Evolutionary conservation across 1,140 invertebrate genomes (phyloP).

Genomic region (Lutraria rhynchaena): DNA sequence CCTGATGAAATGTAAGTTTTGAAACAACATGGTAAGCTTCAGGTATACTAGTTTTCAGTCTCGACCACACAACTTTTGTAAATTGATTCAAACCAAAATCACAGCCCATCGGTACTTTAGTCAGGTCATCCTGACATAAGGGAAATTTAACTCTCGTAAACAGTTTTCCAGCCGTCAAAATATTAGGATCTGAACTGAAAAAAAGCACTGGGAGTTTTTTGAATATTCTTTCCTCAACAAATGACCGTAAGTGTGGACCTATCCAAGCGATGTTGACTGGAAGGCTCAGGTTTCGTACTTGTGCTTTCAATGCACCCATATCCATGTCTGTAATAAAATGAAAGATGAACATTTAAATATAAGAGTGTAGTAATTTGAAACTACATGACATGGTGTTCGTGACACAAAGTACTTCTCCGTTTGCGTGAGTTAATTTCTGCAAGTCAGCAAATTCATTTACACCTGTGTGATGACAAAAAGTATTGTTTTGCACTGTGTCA

Average conservation of each 20-base stretch:
- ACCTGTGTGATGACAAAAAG: too few relatives aligned
- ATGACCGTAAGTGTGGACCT: constrained; percentile 67
- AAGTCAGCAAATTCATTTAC: too few relatives aligned
- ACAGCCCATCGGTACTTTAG: constrained; percentile 59
- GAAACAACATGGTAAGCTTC: constrained; percentile 83
- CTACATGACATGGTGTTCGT: too few relatives aligned
- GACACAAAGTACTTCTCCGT: too few relatives aligned
- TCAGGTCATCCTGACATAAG: constrained; percentile 66
- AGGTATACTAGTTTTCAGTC: constrained; percentile 82
- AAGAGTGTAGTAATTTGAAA: too few relatives aligned
- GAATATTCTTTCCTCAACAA: constrained; percentile 79
- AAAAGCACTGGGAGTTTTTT: constrained; percentile 84
- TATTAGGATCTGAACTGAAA: constrained; percentile 87
- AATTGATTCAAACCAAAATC: constrained; percentile 83
- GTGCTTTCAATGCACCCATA: constrained; percentile 68
- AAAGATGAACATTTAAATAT: too few relatives aligned
- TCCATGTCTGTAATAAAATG: constrained; percentile 70
- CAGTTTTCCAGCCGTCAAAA: constrained; percentile 81
- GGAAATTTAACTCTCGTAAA: constrained; percentile 83
- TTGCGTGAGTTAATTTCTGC: too few relatives aligned
- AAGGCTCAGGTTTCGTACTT: constrained; percentile 76
- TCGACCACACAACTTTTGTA: constrained; percentile 87
- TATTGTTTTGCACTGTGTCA: too few relatives aligned
- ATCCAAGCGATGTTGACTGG: constrained; percentile 79
- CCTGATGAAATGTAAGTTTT: constrained; percentile 84